phyloP scores from a whole-genome alignment of 1,140 invertebrate genomes.

The Brachionus paranguensis region DNA sequence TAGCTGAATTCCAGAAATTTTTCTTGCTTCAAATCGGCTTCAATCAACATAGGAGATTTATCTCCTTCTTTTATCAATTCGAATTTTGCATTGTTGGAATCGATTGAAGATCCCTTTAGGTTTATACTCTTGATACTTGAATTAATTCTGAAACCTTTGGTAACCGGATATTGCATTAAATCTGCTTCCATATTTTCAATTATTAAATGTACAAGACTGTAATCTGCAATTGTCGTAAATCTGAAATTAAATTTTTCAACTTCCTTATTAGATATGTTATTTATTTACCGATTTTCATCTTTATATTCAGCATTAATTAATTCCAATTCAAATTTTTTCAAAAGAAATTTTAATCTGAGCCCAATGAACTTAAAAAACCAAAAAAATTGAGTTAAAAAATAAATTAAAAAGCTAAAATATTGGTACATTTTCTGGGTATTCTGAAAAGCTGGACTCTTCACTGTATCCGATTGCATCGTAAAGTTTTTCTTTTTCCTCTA shows the following conservation, averaged over 20 bases:
- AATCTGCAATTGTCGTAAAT: background rate
- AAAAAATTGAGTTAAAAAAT: background rate
- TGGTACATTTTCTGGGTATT: background rate
- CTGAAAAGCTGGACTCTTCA: background rate
- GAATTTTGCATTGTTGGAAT: background rate
- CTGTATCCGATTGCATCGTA: constrained; percentile 39
- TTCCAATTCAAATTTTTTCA: constrained; percentile 30
- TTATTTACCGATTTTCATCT: background rate
- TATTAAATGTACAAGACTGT: background rate
- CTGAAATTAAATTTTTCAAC: background rate
- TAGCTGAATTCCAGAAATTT: constrained; percentile 19
- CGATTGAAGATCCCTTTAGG: constrained; percentile 1
- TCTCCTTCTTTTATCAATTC: background rate
- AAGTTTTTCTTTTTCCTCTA: constrained; percentile 34
- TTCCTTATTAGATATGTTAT: background rate
- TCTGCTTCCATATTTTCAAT: constrained; percentile 18
- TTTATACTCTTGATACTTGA: constrained; percentile 36
- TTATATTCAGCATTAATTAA: constrained; percentile 19
- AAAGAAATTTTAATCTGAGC: constrained; percentile 16
- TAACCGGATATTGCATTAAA: background rate
- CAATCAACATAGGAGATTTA: background rate
- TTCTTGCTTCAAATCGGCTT: constrained; percentile 13
- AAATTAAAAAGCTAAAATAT: background rate
- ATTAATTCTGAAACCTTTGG: background rate
- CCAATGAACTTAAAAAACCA: background rate